Base-by-base conservation (phyloP, 2,797 vertebrate species). In the Sandelia bainsii region DNA sequence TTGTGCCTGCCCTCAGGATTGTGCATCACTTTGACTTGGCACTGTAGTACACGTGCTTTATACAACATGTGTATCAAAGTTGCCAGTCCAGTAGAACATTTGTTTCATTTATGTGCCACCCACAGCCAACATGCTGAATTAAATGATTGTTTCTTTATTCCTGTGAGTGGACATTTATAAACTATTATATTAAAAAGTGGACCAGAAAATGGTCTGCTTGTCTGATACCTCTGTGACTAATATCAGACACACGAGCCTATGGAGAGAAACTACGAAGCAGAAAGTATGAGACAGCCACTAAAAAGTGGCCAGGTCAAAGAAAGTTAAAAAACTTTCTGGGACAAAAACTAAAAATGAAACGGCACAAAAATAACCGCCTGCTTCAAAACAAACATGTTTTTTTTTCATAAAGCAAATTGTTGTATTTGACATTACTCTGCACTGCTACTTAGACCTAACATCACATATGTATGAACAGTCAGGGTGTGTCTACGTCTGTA, bases 61-160 rank as follows among this genome's bases (percentile, higher is more conserved):
- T 75, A 40, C 34, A 2, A 68, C 9, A 32, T 66, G 54, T 1
- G 6, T 29, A 25, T 62, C 16, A 69, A 67, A 56, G 61, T 39
- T 62, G 45, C 49, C 37, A 71, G 72, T 58, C 75, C 44, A 82
- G 69, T 29, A 39, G 6, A 63, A 54, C 58, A 68, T 45, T 11
- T 9, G 0, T 40, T 63, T 34, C 2, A 57, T 11, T 22, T 6
- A 29, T 23, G 8, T 70, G 25, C 6, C 20, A 48, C 63, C 13
- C 11, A 69, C 27, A 16, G 0, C 9, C 4, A 0, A 8, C 5
- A n/a, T 46, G 42, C 19, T 22, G 34, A 20, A 52, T 54, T 44
- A 22, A 8, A 39, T 10, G 10, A 14, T 19, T 62, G 5, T 39
- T 25, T 7, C 8, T 54, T 52, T 23, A 8, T 29, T 29, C 27